Conservation (phyloP, 2,888 invertebrate species). For the Apamea anceps region DNA sequence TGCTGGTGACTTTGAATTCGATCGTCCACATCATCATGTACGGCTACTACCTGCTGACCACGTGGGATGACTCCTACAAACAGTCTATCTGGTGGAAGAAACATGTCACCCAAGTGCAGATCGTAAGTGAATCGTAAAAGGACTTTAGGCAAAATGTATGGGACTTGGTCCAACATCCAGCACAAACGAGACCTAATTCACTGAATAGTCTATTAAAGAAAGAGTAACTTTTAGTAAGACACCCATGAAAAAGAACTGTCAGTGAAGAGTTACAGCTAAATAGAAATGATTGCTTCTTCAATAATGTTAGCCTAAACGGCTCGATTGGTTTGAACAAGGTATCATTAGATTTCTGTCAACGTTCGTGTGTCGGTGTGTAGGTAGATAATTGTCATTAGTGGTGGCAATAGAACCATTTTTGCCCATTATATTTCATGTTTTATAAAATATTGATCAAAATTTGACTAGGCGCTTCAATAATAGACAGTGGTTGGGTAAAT, state of each 20-base stretch:
- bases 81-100: conserved; percentile 95
- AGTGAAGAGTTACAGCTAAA: background rate
- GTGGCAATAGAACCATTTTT: background rate
- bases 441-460: background rate
- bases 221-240: background rate
- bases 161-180: background rate
- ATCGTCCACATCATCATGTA: conserved; percentile 95
- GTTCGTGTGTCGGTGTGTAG: background rate
- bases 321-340: background rate
- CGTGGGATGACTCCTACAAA: conserved; percentile 93
- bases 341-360: background rate
- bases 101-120: conserved; percentile 94
- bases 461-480: background rate
- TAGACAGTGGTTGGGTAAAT: background rate
- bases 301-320: background rate
- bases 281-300: background rate
- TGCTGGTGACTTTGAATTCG: conserved; percentile 92
- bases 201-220: background rate
- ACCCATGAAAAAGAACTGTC: background rate
- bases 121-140: conserved; percentile 85
- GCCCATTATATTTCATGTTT: background rate
- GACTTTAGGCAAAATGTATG: background rate
- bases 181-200: background rate
- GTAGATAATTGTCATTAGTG: background rate
- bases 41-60: conserved; percentile 93